These are phyloP conservation scores for Piaya cayana DNA, from an alignment of 2,113 vertebrate species.

Conservation along the genomic window DNA sequence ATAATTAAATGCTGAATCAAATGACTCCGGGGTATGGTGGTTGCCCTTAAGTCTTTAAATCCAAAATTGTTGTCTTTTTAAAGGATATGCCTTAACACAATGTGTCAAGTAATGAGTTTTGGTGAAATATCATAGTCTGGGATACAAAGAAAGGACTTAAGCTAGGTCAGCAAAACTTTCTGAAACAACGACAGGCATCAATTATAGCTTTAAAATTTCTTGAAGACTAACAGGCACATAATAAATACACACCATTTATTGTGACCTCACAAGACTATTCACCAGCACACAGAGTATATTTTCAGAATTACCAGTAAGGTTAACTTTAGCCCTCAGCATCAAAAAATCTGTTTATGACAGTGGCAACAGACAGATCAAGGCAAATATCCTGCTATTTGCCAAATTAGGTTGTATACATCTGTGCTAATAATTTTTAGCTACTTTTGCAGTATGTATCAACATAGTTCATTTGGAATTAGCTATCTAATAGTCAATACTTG, in stretches of 20 bases:
- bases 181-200: background rate
- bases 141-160: background rate
- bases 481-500: conserved; percentile 6
- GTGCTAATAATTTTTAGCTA: background rate
- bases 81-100: background rate
- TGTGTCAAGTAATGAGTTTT: background rate
- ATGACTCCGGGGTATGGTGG: background rate
- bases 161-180: background rate
- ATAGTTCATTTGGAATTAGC: background rate
- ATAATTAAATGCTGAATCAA: conserved; percentile 29
- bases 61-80: background rate
- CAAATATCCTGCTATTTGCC: background rate
- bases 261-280: background rate
- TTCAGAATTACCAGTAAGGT: background rate
- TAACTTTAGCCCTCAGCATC: background rate
- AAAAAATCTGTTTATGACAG: background rate
- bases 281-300: background rate
- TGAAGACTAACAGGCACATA: background rate
- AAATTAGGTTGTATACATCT: background rate
- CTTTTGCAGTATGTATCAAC: background rate
- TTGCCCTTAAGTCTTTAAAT: conserved; percentile 7
- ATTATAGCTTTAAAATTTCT: background rate
- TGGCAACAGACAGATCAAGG: background rate
- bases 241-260: background rate
- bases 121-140: background rate